Base-by-base conservation (phyloP, 2,797 vertebrate species). In the Poeciliopsis gracilis region DNA sequence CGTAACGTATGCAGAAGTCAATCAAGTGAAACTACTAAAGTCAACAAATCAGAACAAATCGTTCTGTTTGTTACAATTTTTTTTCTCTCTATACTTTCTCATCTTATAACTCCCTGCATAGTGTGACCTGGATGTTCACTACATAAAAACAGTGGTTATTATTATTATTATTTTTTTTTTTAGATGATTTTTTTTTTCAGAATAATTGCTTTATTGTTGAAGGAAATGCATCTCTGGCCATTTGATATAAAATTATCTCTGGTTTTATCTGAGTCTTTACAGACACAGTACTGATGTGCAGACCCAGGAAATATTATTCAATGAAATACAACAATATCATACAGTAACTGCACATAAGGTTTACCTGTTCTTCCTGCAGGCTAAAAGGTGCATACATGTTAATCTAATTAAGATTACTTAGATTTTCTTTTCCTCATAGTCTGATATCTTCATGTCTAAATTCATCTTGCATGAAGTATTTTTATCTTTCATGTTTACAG, bases 401-500 rank as follows among this genome's bases (percentile, higher is more conserved):
- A 76, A 67, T 16, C 53, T 72, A 76, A 67, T 9, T 41, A 41
- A 36, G 43, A 55, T 16, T 45, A n/a, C 18, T 49, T 28, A 6
- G 57, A 28, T 25, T 72, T 59, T 5, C 0, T 72, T 76, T 76
- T 45, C 3, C 73, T 41, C 12, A 76, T 23, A 57, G 76, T 81
- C 77, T 83, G 23, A 72, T 70, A 10, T 25, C 79, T 74, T 77
- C 67, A 12, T 13, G 83, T 74, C 36, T 33, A 59, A 0, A 84
- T 77, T 77, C 23, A 53, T 55, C 33, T 15, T 80, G 15, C 5
- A 23, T 70, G 73, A 55, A 73, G 43, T 73, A 20, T 77, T 80
- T 78, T 78, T 72, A 45, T 76, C 23, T 75, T 45, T 78, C 59
- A 76, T 81, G 73, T 77, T 81, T 77, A 76, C 75, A 61, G 61